Conservation (phyloP, 2,888 invertebrate genomes). For the Drosophila siamana region DNA sequence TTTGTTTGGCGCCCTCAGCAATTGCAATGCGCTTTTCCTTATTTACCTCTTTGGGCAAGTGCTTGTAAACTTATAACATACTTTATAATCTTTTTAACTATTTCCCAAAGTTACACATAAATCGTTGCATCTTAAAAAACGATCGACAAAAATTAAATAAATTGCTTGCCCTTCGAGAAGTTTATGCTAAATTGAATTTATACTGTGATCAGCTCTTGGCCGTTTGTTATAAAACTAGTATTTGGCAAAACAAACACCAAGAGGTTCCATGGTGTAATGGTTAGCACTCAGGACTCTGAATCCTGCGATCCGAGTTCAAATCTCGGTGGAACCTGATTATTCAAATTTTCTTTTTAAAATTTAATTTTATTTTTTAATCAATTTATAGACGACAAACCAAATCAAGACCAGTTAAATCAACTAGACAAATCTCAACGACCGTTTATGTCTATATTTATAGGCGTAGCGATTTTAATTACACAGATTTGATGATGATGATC, state of each 20-base stretch:
- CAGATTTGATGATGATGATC: conserved; percentile 13
- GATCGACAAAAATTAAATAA: background rate
- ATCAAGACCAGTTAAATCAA: background rate
- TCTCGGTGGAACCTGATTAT: conserved; percentile 85
- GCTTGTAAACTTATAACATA: no score
- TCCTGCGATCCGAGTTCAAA: conserved; percentile 86
- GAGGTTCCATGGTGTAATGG: conserved; percentile 87
- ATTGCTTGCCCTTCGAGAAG: background rate
- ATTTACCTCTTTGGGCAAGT: background rate
- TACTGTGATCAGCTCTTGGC: background rate
- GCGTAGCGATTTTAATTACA: background rate
- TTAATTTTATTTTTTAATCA: background rate
- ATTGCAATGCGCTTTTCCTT: conserved; percentile 33
- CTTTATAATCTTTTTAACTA: no score
- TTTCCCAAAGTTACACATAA: background rate
- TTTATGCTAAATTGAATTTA: background rate
- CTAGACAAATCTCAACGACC: background rate
- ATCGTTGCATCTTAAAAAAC: background rate
- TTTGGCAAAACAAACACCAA: fast-evolving
- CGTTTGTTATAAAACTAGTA: conserved; percentile 19
- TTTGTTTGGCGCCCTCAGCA: conserved; percentile 52
- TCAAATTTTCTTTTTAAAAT: conserved; percentile 10
- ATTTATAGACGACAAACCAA: background rate
- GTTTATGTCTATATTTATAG: background rate
- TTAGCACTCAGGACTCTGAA: conserved; percentile 87